Percentiles rank a stretch among this genome's conserved stretches.
Conservation (phyloP, 2,888 invertebrate genomes). For the Encarsia formosa region DNA sequence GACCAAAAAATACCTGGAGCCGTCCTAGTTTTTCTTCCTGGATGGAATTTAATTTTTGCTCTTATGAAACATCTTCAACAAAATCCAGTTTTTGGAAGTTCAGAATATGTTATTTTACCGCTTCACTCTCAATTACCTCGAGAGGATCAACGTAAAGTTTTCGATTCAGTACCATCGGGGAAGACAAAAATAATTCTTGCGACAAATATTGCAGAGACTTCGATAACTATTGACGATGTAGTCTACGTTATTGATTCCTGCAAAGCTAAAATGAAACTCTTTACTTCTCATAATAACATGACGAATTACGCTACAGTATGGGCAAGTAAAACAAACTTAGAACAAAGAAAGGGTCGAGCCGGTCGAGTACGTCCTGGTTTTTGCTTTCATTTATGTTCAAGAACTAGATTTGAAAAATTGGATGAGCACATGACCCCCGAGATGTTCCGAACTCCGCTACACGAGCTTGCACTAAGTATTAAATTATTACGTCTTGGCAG, state of each 20-base stretch:
- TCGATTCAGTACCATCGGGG: conserved; percentile 77
- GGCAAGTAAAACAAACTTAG: conserved; percentile 91
- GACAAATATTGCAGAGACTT: conserved; percentile 98
- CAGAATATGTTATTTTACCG: conserved; percentile 76
- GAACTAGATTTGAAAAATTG: conserved; percentile 66
- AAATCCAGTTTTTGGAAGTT: conserved; percentile 65
- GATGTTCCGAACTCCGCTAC: conserved; percentile 95
- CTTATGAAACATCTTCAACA: conserved; percentile 80
- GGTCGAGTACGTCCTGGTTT: conserved; percentile 92
- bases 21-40: conserved; percentile 88
- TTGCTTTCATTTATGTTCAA: conserved; percentile 88
- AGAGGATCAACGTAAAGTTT: conserved; percentile 91
- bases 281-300: conserved; percentile 98
- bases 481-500: conserved; percentile 85
- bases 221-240: conserved; percentile 97
- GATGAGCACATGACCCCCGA: conserved; percentile 94
- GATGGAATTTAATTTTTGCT: conserved; percentile 95
- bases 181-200: conserved; percentile 93
- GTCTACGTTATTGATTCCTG: conserved; percentile 97
- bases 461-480: conserved; percentile 88
- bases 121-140: conserved; percentile 96
- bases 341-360: conserved; percentile 92
- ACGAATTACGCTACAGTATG: conserved; percentile 96
- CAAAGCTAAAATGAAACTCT: conserved; percentile 95
- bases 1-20: conserved; percentile 70